Base-by-base conservation (phyloP, 30 jellyfish, hydroid and myxozoan genomes). In the Aurelia aurita region DNA sequence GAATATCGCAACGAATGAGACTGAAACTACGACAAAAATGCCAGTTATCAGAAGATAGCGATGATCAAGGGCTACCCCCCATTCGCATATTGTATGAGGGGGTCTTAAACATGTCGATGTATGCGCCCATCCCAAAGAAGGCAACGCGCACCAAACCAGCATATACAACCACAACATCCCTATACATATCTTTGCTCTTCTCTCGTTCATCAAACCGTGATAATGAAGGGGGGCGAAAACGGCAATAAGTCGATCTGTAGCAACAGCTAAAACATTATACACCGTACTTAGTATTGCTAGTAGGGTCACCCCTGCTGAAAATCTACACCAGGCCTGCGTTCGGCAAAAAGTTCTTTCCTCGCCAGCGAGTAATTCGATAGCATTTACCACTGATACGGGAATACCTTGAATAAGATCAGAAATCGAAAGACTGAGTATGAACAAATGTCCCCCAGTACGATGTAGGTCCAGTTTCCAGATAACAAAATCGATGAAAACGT, bases 391-490 rank as follows among this genome's bases (percentile, higher is more conserved):
- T 14, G 79, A 67, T 0, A 67, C 79, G 58, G 29, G 59, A 3
- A 67, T 67, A 13, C 85, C 72, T 45, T 73, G 85, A 12, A 73
- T 46, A 1, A 73, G 31, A 51, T 46, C 71, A 22, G 85, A 73
- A 15, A 73, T 35, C 16, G 85, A 73, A 6, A 73, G 32, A 51
- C 85, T 73, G 16, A 73, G 72, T 45, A 73, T 73, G 18, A 73
- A 73, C 26, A 73, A n/a, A 70, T 73, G 67, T 16, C 85, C 72
- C 8, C 31, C 71, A 3, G 29, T 4, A 54, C 69, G 83, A 71
- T 18, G 83, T 16, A 73, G 55, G 21, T 53, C 72, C 7, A 46
- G 22, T 13, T 73, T 73, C 72, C 71, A 45, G 18, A 73, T 45
- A 20, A 73, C 63, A 32, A 0, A 73, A 70, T 73, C 85, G 5